Percentiles rank a stretch among this genome's conserved stretches.
Evolutionary conservation across 23 tunicate genomes (phyloP).

Genomic region (Oikopleura vanhoeffeni): DNA sequence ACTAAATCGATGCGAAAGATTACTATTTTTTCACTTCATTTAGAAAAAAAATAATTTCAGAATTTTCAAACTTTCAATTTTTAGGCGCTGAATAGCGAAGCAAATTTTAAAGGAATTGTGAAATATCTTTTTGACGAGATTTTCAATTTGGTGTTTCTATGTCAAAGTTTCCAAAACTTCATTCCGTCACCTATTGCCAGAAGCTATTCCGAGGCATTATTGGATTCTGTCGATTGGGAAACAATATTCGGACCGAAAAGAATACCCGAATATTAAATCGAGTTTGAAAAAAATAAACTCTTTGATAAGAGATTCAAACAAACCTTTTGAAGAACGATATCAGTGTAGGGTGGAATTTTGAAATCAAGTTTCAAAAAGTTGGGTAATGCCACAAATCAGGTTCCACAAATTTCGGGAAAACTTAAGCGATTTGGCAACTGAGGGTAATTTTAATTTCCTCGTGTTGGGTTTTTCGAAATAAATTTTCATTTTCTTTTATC

Average conservation of each 20-base stretch:
- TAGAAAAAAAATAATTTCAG: too few relatives aligned
- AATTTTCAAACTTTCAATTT: too few relatives aligned
- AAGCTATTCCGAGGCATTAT: not conserved
- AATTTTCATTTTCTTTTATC: too few relatives aligned
- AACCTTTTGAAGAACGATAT: not conserved
- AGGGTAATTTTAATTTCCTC: too few relatives aligned
- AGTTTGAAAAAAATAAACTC: not conserved
- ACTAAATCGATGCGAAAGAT: too few relatives aligned
- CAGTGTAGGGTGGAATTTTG: too few relatives aligned
- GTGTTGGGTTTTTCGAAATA: too few relatives aligned
- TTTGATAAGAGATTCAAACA: not conserved
- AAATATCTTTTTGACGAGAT: not conserved
- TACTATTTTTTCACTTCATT: too few relatives aligned
- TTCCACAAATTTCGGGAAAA: too few relatives aligned
- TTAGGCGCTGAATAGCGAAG: not conserved
- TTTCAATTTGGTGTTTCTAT: not conserved
- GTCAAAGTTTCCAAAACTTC: not conserved
- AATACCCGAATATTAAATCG: not conserved
- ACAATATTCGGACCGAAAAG: not conserved
- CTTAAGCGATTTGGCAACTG: too few relatives aligned
- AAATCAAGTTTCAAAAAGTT: too few relatives aligned
- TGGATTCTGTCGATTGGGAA: not conserved
- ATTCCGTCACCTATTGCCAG: not conserved
- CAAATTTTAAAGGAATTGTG: not conserved
- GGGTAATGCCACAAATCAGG: too few relatives aligned